Base-by-base conservation (phyloP, 2,113 vertebrate genomes). In the Bos javanicus region DNA sequence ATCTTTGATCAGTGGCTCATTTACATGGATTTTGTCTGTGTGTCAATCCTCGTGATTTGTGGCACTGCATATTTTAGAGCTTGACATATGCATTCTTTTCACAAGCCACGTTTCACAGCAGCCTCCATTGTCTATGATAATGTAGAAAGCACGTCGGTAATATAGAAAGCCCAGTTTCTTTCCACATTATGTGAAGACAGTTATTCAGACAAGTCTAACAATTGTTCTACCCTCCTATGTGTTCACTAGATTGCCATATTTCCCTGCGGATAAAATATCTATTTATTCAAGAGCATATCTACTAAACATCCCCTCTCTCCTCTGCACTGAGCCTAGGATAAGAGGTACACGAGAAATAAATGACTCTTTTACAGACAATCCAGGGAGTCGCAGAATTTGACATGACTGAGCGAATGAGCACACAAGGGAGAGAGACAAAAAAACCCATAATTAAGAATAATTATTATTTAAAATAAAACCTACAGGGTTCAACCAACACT, bases 11-110 rank as follows among this genome's bases (percentile, higher is more conserved):
- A 50, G 94, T 97, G 81, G 93, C 90, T 97, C 97, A 98, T 96
- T 98, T 97, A 87, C 97, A 97, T 92, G 97, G 97, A 97, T 95
- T 87, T 88, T 80, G 84, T 96, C 96, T 96, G 33, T 19, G 88
- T 95, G 96, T 98, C 97, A 97, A 81, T 94, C 95, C 85, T 87
- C 91, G 43, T 87, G 89, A 98, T 90, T 74, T 78, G 94, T 87
- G 64, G 93, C 97, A 3, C 97, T 97, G 97, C 91, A 97, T 98
- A 98, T 98, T 97, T 98, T 97, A 98, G 83, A 97, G 76, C 90
- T 74, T 91, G 92, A 89, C 96, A 98, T 95, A 94, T 95, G 97
- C 90, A 97, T 96, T 88, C 94, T 96, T 96, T 98, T 97, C 97
- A 91, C 92, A 94, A 96, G 95, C 60, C 48, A 36, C 59, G 4